A percentile compares a stretch with the other conserved stretches of the same genome.
Evolutionary conservation across 1,140 invertebrate genomes (phyloP).

Genomic region (Samia ricini): DNA sequence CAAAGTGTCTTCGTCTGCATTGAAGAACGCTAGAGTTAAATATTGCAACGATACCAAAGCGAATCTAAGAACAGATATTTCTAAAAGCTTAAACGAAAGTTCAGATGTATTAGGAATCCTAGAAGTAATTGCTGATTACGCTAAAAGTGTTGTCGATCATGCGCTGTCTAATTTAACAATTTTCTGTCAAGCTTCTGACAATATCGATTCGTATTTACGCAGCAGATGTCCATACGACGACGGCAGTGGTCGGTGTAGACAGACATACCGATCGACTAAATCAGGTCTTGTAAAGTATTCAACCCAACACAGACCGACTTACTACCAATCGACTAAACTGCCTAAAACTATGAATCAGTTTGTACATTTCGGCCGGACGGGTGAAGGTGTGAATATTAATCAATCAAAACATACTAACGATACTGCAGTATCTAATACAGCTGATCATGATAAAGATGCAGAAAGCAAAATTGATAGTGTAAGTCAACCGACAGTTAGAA

Average conservation of each 20-base stretch:
- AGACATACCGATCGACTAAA: conserved; percentile 36
- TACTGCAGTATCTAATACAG: background rate
- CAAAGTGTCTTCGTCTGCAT: conserved; percentile 36
- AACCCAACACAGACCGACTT: conserved; percentile 47
- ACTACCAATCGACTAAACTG: conserved; percentile 39
- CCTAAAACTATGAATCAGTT: background rate
- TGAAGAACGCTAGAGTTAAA: conserved; percentile 41
- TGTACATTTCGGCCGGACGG: background rate
- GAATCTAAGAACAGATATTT: background rate
- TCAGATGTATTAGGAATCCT: conserved; percentile 36
- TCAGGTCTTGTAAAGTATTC: conserved; percentile 30
- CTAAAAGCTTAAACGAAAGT: background rate
- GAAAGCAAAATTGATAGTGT: background rate
- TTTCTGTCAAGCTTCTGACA: conserved; percentile 37
- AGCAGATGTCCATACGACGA: conserved; percentile 16
- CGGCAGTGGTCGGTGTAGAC: conserved; percentile 18
- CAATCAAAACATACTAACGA: background rate
- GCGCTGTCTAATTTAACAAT: conserved; percentile 35
- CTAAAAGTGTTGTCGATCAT: conserved; percentile 32
- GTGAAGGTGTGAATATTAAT: background rate
- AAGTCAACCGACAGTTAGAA: background rate
- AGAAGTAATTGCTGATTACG: conserved; percentile 28
- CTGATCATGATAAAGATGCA: background rate
- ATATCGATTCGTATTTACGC: conserved; percentile 35
- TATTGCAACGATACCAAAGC: conserved; percentile 36